phyloP scores from a whole-genome alignment of 53 echinoderm and acorn worm species.

The Pentamera pediparva region DNA sequence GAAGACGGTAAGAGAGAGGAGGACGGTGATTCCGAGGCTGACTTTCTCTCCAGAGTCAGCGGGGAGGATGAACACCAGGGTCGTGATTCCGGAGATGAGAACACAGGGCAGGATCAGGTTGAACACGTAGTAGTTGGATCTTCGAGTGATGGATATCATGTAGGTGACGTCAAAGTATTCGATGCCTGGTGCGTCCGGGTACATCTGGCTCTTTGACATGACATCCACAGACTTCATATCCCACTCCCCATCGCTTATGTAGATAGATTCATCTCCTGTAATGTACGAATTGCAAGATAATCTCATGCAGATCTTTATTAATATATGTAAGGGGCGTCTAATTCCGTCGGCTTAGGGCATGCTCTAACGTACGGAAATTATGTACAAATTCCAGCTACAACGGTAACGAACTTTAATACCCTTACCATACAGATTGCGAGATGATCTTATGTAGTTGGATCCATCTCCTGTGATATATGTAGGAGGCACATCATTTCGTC shows the following conservation, averaged over 20 bases:
- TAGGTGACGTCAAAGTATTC: conserved; percentile 76
- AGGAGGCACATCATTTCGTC: too few species aligned
- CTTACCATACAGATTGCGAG: too few species aligned
- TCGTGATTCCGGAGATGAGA: conserved; percentile 65
- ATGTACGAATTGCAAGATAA: too few species aligned
- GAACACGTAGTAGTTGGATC: conserved; percentile 84
- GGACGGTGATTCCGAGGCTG: conserved; percentile 83
- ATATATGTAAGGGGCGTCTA: too few species aligned
- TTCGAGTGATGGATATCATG: conserved; percentile 60
- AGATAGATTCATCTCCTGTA: conserved; percentile 83
- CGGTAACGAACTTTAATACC: too few species aligned
- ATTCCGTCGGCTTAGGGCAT: too few species aligned
- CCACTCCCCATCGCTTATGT: conserved; percentile 91
- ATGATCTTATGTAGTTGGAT: too few species aligned
- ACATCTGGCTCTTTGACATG: conserved; percentile 29
- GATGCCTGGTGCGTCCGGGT: conserved; percentile 74
- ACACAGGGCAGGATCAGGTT: conserved; percentile 82
- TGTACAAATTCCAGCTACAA: too few species aligned
- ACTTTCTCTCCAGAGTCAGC: conserved; percentile 98
- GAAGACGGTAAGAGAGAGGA: conserved; percentile 92
- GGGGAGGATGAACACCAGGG: conserved; percentile 81
- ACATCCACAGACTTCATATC: conserved; percentile 70
- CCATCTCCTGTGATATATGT: too few species aligned
- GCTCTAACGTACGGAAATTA: too few species aligned
- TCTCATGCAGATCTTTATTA: too few species aligned